Conservation (phyloP, 2,888 invertebrate species). For the Apamea monoglypha region DNA sequence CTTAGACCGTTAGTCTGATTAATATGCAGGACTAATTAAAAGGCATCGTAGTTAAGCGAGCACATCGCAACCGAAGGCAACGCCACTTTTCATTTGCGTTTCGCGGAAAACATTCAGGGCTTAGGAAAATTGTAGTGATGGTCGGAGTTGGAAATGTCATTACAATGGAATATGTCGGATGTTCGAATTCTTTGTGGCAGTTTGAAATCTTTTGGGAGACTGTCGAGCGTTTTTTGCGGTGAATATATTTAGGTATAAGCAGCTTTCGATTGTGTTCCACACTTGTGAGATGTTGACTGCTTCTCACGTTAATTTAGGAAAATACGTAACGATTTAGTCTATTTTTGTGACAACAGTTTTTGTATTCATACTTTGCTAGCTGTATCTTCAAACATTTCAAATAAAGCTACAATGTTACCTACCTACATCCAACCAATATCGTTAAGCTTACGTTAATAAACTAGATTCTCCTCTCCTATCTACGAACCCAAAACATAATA, state of each 20-base stretch:
- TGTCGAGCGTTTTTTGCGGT: slow-evolving; percentile 23
- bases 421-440: not conserved
- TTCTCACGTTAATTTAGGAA: not conserved
- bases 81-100: slow-evolving; percentile 67
- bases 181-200: slow-evolving; percentile 23
- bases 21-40: slow-evolving; percentile 80
- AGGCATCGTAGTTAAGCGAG: slow-evolving; percentile 66
- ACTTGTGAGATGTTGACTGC: not conserved
- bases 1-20: slow-evolving; percentile 72
- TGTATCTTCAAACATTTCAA: not conserved
- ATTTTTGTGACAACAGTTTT: not conserved
- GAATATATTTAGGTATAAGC: not conserved
- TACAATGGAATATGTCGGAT: slow-evolving; percentile 32
- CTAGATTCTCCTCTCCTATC: not conserved
- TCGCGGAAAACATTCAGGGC: slow-evolving; percentile 59
- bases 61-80: slow-evolving; percentile 61
- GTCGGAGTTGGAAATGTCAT: slow-evolving; percentile 43
- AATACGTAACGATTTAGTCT: not conserved
- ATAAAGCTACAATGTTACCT: not conserved
- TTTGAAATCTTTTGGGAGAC: slow-evolving; percentile 33
- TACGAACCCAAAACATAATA: slow-evolving; percentile 29
- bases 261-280: slow-evolving; percentile 7
- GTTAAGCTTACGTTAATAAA: slow-evolving; percentile 8
- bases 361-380: not conserved
- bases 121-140: slow-evolving; percentile 44